Base-by-base conservation (phyloP, 2,797 vertebrate genomes). In the Halcyon chelicuti region DNA sequence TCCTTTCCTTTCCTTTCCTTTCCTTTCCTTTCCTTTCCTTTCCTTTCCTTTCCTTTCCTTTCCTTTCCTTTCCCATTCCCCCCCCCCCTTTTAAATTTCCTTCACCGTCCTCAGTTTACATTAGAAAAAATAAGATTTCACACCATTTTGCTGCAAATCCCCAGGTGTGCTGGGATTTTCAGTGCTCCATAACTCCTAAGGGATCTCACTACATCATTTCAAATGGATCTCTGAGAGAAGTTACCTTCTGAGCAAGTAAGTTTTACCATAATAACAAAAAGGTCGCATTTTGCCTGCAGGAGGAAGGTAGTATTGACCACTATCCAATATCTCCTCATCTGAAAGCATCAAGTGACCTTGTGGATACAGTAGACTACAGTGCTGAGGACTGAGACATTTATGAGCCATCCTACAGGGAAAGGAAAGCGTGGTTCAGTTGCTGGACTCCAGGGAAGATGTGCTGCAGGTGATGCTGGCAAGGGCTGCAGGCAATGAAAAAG, bases 181-280 rank as follows among this genome's bases (percentile, higher is more conserved):
- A 5, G 5, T 21, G 35, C 17, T 65, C 18, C 2, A 0, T 7
- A 10, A 22, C 18, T 85, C 79, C 47, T 31, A n/a, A 12, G 0
- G 16, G 31, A 14, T 5, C 12, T 89, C 42, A 11, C 8, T 12
- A 18, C 29, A 52, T 40, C 5, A 1, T 80, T 71, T 65, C 40
- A 63, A 33, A 28, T 1, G 16, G 4, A 14, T 58, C 5, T 44
- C 21, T 40, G 13, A 51, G 17, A 47, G 29, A 91, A 63, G 42
- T 52, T 93, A n/a, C 14, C n/a, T 52, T 66, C n/a, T 25, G 19
- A 68, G 12, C 18, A 78, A 68, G 5, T 26, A 26, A 57, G 44
- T 70, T 73, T 83, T 82, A 40, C 40, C 11, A 6, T 23, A 70
- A 52, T 22, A 49, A 46, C 44, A 71, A 47, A 44, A 35, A 88